Base-by-base conservation (phyloP, 1,140 invertebrate genomes). In the Drosophila teissieri region DNA sequence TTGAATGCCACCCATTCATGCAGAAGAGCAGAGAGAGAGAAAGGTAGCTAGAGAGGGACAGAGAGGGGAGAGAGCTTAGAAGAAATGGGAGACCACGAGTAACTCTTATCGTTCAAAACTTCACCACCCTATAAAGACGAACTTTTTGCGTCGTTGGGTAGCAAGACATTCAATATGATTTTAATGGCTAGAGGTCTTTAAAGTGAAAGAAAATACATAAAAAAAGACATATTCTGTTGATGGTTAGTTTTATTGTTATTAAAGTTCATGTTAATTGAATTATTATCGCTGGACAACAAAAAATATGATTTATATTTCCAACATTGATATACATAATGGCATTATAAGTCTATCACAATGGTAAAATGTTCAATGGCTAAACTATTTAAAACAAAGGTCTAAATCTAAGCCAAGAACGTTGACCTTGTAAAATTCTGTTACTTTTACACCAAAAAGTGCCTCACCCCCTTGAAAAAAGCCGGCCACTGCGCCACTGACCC, bases 401-500 rank as follows among this genome's bases (percentile, higher is more conserved):
- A 1, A 1, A 2, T 31, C 0, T 4, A 10, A 49, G 14, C 45
- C 6, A 0, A n/a, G 8, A 15, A 2, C 8, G n/a, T 17, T 34
- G n/a, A 51, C 48, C 48, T 17, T 51, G n/a, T 51, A 6, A 17
- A 12, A 17, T 24, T 2, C 0, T 2, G 5, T 46, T 46, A 1
- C 19, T n/a, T 34, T 34, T 34, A 34, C n/a, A 14, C 7, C 5
- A 17, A 31, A 8, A 39, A 22, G 3, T 1, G 5, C 7, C 19
- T 4, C 12, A 49, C n/a, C 52, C 80, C 65, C 31, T 12, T 77
- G 0, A 6, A 22, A 60, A 45, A 67, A 61, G 40, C 45, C 61
- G 77, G 56, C 40, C 61, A 48, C 65, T 55, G 36, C 77, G 77
- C 81, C 81, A 39, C 67, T 84, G 81, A 44, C 55, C 55, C 24